Conservation (phyloP, 2,113 vertebrate genomes). For the Pantherophis guttatus region DNA sequence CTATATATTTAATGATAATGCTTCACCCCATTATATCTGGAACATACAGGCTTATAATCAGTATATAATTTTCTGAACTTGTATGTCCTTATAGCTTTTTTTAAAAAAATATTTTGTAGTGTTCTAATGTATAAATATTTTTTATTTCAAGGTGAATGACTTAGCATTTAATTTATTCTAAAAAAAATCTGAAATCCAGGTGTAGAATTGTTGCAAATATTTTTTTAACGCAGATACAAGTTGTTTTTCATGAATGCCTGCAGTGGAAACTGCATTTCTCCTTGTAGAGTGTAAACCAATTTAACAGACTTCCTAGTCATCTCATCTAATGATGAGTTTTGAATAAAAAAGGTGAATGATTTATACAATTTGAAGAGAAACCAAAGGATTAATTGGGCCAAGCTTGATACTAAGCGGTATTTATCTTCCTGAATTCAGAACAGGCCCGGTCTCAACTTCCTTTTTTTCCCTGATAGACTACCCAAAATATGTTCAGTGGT, state of each 20-base stretch:
- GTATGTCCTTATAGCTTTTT: neutral
- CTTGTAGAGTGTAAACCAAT: conserved; percentile 60
- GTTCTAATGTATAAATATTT: neutral
- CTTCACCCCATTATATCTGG: neutral
- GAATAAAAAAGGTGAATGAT: conserved; percentile 49
- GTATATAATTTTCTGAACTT: neutral
- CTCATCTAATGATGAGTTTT: conserved; percentile 58
- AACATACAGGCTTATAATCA: neutral
- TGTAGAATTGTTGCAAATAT: neutral
- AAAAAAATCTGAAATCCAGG: conserved; percentile 1
- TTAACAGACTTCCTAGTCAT: conserved; percentile 53
- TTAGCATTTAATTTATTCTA: neutral
- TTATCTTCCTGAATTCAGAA: neutral
- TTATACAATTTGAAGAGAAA: neutral
- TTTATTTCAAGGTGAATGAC: neutral
- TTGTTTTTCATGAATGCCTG: conserved; percentile 51
- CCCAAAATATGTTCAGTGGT: neutral
- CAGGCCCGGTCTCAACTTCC: neutral
- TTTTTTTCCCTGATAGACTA: neutral
- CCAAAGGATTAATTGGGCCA: neutral
- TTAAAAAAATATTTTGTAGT: neutral
- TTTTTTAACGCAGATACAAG: neutral
- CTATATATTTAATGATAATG: neutral
- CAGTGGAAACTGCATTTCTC: conserved; percentile 46
- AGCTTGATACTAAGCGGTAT: neutral